Conservation (phyloP, 1,140 invertebrate species). For the Lasioglossum albipes region DNA sequence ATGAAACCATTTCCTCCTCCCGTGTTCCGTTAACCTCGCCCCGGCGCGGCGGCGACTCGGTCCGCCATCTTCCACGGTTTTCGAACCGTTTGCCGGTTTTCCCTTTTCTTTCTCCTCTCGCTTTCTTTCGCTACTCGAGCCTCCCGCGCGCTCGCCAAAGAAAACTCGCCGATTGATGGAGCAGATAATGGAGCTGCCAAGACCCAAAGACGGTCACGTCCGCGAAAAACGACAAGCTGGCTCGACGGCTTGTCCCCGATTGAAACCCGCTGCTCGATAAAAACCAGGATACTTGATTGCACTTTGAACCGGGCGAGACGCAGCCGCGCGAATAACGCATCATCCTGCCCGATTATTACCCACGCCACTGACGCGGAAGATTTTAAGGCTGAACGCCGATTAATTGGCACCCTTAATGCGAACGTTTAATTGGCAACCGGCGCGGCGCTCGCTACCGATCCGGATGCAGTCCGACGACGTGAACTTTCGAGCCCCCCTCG, state of each 20-base stretch:
- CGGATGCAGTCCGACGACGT: background rate
- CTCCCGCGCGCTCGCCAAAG: background rate
- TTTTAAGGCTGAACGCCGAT: background rate
- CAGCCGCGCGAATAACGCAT: background rate
- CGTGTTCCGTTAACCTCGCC: conserved; percentile 14
- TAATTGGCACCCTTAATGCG: conserved; percentile 2
- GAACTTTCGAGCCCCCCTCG: background rate
- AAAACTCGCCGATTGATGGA: conserved; percentile 63
- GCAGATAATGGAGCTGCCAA: conserved; percentile 66
- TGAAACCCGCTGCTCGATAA: conserved; percentile 49
- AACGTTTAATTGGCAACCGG: background rate
- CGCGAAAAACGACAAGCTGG: conserved; percentile 41
- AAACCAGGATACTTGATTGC: conserved; percentile 56
- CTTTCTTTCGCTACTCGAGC: background rate
- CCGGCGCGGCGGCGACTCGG: too few relatives aligned
- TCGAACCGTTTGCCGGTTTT: conserved; percentile 1
- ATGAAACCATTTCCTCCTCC: conserved; percentile 68
- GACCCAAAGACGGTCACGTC: conserved; percentile 61
- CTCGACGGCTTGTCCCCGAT: conserved; percentile 36
- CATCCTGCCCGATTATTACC: conserved; percentile 19
- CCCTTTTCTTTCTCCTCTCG: background rate
- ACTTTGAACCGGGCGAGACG: conserved; percentile 16
- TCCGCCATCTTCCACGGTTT: conserved; percentile 48
- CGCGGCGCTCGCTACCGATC: background rate
- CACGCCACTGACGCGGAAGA: background rate